Percentiles rank a stretch among this genome's conserved stretches.
Evolutionary conservation across 2,797 vertebrate species (phyloP).

Genomic region (Esox lucius): DNA sequence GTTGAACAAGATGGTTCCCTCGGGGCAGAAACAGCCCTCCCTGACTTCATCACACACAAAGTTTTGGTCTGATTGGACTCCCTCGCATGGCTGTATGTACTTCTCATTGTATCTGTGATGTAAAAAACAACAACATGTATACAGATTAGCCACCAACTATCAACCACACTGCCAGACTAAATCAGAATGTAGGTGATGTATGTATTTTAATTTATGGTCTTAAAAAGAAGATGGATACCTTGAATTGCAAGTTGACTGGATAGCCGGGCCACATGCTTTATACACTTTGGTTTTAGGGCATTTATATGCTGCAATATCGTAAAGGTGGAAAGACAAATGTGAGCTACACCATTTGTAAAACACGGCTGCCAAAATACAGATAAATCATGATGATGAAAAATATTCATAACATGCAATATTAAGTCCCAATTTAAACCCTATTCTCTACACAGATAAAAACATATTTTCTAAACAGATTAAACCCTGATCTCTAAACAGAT

Average conservation of each 20-base stretch:
- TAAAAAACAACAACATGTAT: constrained; percentile 1
- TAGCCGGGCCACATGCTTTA: constrained; percentile 69
- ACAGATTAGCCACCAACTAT: neutral
- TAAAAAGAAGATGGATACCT: constrained; percentile 49
- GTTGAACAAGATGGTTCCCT: constrained; percentile 66
- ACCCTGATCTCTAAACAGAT: neutral
- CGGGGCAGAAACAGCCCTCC: constrained; percentile 85
- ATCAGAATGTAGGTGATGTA: neutral
- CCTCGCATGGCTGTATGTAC: constrained; percentile 19
- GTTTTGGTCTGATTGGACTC: neutral
- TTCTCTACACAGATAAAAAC: neutral
- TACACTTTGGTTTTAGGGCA: constrained; percentile 77
- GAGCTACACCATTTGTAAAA: constrained; percentile 1
- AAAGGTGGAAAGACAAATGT: constrained; percentile 16
- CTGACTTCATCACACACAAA: neutral
- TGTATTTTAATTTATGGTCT: neutral
- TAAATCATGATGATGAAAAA: neutral
- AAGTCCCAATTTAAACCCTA: neutral
- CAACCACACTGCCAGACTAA: no score
- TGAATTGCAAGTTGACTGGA: constrained; percentile 70
- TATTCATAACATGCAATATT: neutral
- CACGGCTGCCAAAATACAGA: neutral
- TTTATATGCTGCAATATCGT: constrained; percentile 56
- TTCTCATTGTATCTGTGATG: constrained; percentile 64
- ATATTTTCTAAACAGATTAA: no score